Evolutionary conservation across 2,888 invertebrate species (phyloP).

Genomic region (Eupithecia vulgata): DNA sequence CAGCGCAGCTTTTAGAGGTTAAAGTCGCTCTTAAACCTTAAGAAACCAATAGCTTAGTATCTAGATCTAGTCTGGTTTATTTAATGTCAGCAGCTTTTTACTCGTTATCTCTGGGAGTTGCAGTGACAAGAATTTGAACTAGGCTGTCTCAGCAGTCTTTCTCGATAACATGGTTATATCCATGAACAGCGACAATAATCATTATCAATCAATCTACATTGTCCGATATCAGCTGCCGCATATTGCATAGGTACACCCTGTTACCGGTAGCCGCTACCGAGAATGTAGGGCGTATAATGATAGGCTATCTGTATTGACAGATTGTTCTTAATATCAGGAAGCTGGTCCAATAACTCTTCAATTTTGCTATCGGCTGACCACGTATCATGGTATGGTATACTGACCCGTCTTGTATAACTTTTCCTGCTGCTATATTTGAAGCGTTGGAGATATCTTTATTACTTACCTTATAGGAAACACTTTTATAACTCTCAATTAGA

Average conservation of each 20-base stretch:
- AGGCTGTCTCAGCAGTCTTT: too few relatives aligned
- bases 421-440: constrained; percentile 11
- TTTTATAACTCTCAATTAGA: constrained; percentile 8
- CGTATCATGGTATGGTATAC: constrained; percentile 8
- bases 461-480: constrained; percentile 4
- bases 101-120: not conserved
- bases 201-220: not conserved
- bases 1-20: constrained; percentile 1
- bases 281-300: constrained; percentile 54
- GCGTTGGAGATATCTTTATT: constrained; percentile 9
- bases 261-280: constrained; percentile 52
- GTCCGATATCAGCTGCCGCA: not conserved
- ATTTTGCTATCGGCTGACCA: constrained; percentile 36
- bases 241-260: constrained; percentile 32
- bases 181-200: not conserved
- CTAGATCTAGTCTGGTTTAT: not conserved
- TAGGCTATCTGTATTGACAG: constrained; percentile 54
- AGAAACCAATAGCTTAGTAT: not conserved
- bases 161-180: too few relatives aligned
- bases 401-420: constrained; percentile 10
- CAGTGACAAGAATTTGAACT: not conserved
- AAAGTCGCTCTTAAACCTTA: too few relatives aligned
- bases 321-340: constrained; percentile 48
- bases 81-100: not conserved
- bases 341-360: constrained; percentile 40